Evolutionary conservation across 2,888 invertebrate genomes (phyloP).

Genomic region (Tipula lateralis): DNA sequence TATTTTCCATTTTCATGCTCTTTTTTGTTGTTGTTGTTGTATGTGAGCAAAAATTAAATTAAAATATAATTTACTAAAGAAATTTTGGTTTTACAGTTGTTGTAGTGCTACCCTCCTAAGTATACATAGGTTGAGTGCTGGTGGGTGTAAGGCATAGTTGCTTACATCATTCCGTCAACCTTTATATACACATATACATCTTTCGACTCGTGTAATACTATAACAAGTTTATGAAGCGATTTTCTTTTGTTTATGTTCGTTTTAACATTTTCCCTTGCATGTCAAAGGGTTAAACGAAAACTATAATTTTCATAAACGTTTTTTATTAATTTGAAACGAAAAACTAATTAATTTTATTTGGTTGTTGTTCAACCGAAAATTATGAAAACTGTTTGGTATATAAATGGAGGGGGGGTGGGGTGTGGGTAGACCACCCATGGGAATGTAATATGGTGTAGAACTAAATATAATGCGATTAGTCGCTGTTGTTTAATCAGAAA

Average conservation of each 20-base stretch:
- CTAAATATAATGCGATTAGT: no score
- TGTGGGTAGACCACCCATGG: background rate
- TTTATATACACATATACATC: no score
- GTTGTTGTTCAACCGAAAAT: background rate
- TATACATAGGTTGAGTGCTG: background rate
- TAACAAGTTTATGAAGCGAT: background rate
- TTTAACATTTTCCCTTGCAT: background rate
- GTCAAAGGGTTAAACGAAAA: background rate
- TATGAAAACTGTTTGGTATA: no score
- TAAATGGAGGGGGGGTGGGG: no score
- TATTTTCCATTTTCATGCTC: background rate
- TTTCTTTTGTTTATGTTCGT: background rate
- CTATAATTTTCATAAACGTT: background rate
- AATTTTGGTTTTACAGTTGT: background rate
- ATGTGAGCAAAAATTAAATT: background rate
- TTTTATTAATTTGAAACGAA: background rate
- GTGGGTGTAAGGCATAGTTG: no score
- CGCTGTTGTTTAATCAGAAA: background rate
- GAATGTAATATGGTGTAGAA: background rate
- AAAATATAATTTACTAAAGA: background rate
- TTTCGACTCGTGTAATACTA: no score
- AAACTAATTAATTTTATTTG: background rate
- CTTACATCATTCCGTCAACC: no score
- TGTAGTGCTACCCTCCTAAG: background rate
- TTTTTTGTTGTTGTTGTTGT: background rate